Evolutionary conservation across 1,140 invertebrate genomes (phyloP), one percentile per base, ranked within the genome.

Genomic region (Leptestheria dahalacensis): DNA sequence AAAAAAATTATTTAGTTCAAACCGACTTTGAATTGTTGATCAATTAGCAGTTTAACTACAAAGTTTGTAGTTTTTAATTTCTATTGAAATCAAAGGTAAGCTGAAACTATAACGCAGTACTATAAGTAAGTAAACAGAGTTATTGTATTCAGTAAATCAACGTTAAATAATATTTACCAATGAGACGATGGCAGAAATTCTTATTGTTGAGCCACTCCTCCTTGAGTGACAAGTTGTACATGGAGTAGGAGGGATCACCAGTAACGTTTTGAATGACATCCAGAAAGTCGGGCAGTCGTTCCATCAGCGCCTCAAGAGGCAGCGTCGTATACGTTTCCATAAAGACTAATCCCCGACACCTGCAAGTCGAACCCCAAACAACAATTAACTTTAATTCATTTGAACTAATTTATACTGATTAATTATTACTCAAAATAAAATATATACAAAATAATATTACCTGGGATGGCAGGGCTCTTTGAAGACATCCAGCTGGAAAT

Each of bases 401-500:
- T n/a, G n/a, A n/a, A 61, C 11, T 51, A 21, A n/a, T 52, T 26
- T 25, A n/a, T 50, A 46, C 10, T 52, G 9, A 21, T 25, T 18
- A 25, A 26, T 52, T 33, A 49, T 4, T 23, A 15, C 28, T 47
- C 11, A 23, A 28, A 64, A 48, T 46, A n/a, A 63, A 48, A 12
- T 56, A 51, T 28, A 28, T 48, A n/a, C n/a, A 28, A 52, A 20
- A 12, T 60, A 65, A n/a, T n/a, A n/a, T n/a, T 76, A 93, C 86
- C 86, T 87, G 63, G 87, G 84, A 78, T 96, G 92, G 63, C 87
- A 87, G 1, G 94, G 93, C 66, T 93, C 83, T 71, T 84, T 82
- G 72, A 97, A 99, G 63, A 97, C 89, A 72, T 99, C 95, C 71
- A 99, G 74, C 74, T 98, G 93, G 73, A 95, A 98, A 78, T 98